A percentile compares a stretch with the other conserved stretches of the same genome.
phyloP scores from a whole-genome alignment of 1,140 invertebrate species.

The Tetragnatha versicolor region DNA sequence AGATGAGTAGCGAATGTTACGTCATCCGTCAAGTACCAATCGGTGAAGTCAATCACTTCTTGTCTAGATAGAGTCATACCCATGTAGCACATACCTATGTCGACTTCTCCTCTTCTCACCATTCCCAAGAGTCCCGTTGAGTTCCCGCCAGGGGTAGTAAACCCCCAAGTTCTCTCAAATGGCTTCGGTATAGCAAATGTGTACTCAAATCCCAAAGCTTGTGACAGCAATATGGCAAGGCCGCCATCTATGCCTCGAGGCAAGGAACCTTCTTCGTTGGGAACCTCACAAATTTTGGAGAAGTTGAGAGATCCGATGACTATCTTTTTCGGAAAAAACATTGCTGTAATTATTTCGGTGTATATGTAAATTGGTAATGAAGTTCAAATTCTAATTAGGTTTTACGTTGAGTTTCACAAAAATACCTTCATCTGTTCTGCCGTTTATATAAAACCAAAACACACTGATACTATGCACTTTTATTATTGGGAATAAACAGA shows the following conservation, averaged over 20 bases:
- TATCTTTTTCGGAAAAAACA: no score
- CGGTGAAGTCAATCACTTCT: background rate
- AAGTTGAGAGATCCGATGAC: no score
- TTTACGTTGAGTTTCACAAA: no score
- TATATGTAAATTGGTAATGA: no score
- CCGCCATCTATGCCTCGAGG: background rate
- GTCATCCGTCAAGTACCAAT: background rate
- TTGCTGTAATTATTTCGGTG: no score
- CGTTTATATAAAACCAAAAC: no score
- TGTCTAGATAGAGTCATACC: background rate
- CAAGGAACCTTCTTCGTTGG: no score
- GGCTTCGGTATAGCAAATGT: background rate
- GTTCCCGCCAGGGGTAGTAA: background rate
- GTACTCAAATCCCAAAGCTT: background rate
- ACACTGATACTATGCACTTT: no score
- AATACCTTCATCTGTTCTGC: no score
- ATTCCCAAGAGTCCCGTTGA: background rate
- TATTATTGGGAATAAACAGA: no score
- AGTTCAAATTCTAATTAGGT: no score
- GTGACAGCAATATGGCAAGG: background rate
- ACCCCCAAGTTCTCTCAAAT: background rate
- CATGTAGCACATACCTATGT: background rate
- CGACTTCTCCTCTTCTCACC: background rate
- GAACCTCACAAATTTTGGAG: no score
- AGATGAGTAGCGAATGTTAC: background rate